Evolutionary conservation across 2,113 vertebrate species (phyloP), one percentile per base, ranked within the genome.

Genomic region (Sisor rabdophorus): DNA sequence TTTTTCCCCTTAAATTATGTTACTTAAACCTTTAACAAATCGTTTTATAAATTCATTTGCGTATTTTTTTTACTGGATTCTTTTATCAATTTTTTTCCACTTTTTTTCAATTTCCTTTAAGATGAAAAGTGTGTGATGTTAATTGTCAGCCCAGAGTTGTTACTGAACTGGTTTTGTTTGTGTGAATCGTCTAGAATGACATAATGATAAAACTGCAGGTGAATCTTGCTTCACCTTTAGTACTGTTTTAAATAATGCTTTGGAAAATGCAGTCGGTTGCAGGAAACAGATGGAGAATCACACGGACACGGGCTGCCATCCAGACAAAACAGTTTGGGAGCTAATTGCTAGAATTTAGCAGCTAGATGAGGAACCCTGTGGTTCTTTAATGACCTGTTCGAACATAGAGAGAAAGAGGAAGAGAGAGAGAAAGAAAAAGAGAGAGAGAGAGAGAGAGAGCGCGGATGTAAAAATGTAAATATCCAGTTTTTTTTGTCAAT

Each of bases 261-360:
- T 44, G 12, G 61, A 44, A 20, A 44, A 65, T n/a, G n/a, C 5
- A 22, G 28, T 63, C 30, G 6, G 50, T 50, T 47, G 54, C 26
- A 67, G 44, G 64, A 59, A 54, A 47, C 52, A 71, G 40, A 60
- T 56, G 58, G 54, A 59, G 65, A 71, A 13, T 60, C 54, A 61
- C 40, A 68, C 22, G 54, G 65, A 71, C 65, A 53, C 75, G 78
- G 78, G 79, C 70, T 36, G 24, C 48, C 30, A 76, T 60, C 76
- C 80, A 78, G 59, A 76, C 22, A 11, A 68, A 68, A 68, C 65
- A n/a, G 76, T 86, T 86, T 85, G 86, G 61, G 76, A 75, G 81
- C 84, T 83, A 88, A 86, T 85, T 81, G 81, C 69, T 83, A 78
- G 56, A 79, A 70, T 86, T 76, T 83, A 86, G 83, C 79, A 85